Conservation (phyloP, 2,888 invertebrate species). For the Dasypogon diadema region DNA sequence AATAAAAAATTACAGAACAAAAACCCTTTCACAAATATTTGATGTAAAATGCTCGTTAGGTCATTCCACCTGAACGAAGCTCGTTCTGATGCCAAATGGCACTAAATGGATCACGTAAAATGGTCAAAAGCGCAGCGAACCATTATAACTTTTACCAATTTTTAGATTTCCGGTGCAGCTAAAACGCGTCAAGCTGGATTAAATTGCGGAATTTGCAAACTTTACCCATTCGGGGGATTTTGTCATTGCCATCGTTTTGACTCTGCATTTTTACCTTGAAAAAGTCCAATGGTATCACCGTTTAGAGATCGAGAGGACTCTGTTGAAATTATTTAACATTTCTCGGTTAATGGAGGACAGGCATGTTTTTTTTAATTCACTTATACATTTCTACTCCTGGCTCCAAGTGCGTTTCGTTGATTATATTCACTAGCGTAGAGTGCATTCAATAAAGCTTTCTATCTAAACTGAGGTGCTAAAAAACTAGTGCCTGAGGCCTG, state of each 20-base stretch:
- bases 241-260: conserved; percentile 9
- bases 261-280: not conserved
- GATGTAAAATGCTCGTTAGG: conserved; percentile 44
- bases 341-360: too few species aligned
- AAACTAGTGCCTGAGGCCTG: too few species aligned
- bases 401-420: too few species aligned
- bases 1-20: not conserved
- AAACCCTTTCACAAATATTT: conserved; percentile 38
- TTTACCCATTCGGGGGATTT: not conserved
- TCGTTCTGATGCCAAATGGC: conserved; percentile 14
- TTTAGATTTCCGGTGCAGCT: not conserved
- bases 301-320: too few species aligned
- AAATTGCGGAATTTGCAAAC: conserved; percentile 2
- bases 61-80: conserved; percentile 20
- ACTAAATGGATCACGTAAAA: conserved; percentile 39
- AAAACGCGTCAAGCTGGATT: conserved; percentile 11
- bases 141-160: conserved; percentile 33
- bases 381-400: too few species aligned
- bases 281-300: too few species aligned
- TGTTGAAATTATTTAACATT: too few species aligned
- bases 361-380: too few species aligned
- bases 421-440: too few species aligned
- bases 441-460: too few species aligned
- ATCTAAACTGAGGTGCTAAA: too few species aligned
- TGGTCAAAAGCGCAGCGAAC: conserved; percentile 37